Evolutionary conservation across 2,797 vertebrate species (phyloP), one percentile per base, ranked within the genome.

Genomic region (Acanthurus leucopareius): DNA sequence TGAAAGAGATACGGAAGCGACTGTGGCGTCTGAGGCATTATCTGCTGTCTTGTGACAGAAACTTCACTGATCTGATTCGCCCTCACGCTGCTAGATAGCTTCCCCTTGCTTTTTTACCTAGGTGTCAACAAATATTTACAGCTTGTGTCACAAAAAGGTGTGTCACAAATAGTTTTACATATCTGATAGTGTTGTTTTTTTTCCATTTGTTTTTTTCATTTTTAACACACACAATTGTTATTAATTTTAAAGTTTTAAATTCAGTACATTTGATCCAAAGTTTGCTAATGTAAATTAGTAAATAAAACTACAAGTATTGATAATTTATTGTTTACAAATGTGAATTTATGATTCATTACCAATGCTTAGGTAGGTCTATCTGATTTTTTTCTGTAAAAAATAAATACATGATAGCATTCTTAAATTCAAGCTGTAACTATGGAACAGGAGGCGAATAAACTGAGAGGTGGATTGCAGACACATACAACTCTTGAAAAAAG

Each of bases 31-130:
- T 83, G 66, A 59, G 58, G 45, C 22, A 45, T 91, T 88, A 91
- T 91, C 91, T 80, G 73, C 79, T 80, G 78, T 90, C 90, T 74
- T 78, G 81, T 87, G 86, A 91, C 77, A 45, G 47, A 77, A 44
- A 59, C 66, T 51, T 83, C 47, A 16, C 56, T 75, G 76, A 80
- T 75, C 80, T 80, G 80, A 83, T 86, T 63, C 54, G 72, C 32
- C 25, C 76, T 47, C 58, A 8, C 63, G 1, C 74, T 58, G 77
- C 79, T 76, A 69, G 53, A 77, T 11, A 61, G 75, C 42, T 69
- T 9, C 69, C 28, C 4, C 53, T 7, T 6, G 10, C 58, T 42
- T 32, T 64, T 73, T 77, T 38, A 54, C 47, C 45, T 65, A 40
- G 75, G 83, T 74, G 85, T 88, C 65, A 53, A 32, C 20, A 87